A percentile compares a stretch with the other conserved stretches of the same genome.
Conservation (phyloP, 1,140 invertebrate species). For the Ctenoplectra terminalis region DNA sequence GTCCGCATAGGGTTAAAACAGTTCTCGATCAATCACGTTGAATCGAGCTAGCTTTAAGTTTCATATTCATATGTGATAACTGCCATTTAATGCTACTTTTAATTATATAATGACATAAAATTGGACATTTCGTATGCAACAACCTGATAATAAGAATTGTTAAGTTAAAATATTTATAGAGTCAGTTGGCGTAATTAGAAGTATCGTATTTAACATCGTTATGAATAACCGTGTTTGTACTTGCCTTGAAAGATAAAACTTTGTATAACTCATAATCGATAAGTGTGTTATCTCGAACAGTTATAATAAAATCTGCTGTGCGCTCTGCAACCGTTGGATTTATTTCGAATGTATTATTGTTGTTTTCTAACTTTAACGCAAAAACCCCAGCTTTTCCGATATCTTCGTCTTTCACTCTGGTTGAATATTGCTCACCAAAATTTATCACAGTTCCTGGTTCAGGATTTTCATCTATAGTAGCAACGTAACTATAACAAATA, state of each 20-base stretch:
- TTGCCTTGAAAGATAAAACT: slow-evolving; percentile 88
- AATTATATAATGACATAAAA: no score
- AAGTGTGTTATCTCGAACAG: slow-evolving; percentile 90
- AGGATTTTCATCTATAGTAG: slow-evolving; percentile 91
- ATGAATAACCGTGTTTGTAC: neutral
- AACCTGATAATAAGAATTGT: no score
- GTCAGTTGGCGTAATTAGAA: no score
- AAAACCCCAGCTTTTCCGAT: slow-evolving; percentile 93
- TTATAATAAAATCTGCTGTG: slow-evolving; percentile 90
- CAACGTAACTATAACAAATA: slow-evolving; percentile 85
- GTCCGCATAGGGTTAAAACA: no score
- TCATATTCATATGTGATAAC: no score
- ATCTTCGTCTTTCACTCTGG: slow-evolving; percentile 89
- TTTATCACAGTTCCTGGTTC: slow-evolving; percentile 89
- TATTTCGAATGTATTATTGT: slow-evolving; percentile 94
- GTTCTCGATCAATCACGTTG: no score
- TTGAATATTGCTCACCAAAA: slow-evolving; percentile 88
- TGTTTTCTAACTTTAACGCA: slow-evolving; percentile 89
- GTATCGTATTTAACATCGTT: no score
- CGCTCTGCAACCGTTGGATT: slow-evolving; percentile 93
- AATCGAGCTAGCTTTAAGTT: no score
- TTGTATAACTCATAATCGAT: slow-evolving; percentile 92
- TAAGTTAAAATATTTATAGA: no score
- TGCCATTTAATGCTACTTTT: no score
- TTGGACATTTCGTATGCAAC: no score